Base-by-base conservation (phyloP, 2,888 invertebrate genomes). In the Standfussiana lucernea region DNA sequence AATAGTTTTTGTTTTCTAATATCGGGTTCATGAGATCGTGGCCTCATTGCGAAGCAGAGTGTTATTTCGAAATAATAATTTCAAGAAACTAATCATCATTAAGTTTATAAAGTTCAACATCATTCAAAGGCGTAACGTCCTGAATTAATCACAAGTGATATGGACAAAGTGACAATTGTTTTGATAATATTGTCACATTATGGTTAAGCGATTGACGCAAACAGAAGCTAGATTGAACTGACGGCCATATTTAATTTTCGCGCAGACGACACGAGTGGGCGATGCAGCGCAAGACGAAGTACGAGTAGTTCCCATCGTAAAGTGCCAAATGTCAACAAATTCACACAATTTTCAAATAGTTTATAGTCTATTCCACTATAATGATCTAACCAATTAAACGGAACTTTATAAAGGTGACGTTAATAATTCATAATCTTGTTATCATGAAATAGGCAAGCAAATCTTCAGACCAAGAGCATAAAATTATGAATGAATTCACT, bases 321-420 rank as follows among this genome's bases (percentile, higher is more conserved):
- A 77, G 62, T 82, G 62, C 64, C 64, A 84, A 88, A 82, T 84
- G 75, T 79, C 79, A 84, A 84, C 82, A 86, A 69, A 65, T 75
- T 80, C 68, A 72, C 79, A 81, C 59, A 71, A 73, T 80, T 78
- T 72, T 75, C 53, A 42, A 70, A 61, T 72, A 79, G n/a, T 84
- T 73, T 69, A 82, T 68, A 70, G 62, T 67, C 32, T 61, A 50
- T 72, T 75, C 53, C 62, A 66, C 62, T 65, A 18, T 62, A 77
- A 67, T 66, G 37, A 72, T 56, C 13, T 1, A 40, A 47, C n/a
- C 45, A 50, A 76, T 50, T 62, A 61, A 67, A 75, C 24, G 8
- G 13, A 28, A 56, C 62, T 45, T 70, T 24, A 61, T 62, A 59
- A 47, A 45, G 37, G 35, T 62, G 45, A 40, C 28, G 42, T 66